Base-by-base conservation (phyloP, 2,888 invertebrate species). In the Cephus sareptanus region DNA sequence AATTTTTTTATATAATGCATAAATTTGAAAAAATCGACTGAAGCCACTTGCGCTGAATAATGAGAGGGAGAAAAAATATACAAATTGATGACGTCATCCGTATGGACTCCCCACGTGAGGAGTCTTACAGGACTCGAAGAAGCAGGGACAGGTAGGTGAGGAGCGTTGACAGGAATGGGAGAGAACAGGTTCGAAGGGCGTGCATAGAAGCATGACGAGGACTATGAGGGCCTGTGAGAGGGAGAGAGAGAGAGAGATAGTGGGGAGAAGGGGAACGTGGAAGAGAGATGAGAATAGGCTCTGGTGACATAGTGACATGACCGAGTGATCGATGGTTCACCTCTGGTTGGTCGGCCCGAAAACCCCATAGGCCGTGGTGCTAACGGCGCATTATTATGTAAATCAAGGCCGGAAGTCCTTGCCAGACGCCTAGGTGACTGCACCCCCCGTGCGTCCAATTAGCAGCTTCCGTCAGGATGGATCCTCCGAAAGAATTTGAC, bases 351-450 rank as follows among this genome's bases (percentile, higher is more conserved):
- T 73, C 71, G 37, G 74, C 30, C 37, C 73, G 33, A 70, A 69
- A 74, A 34, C 76, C 76, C 74, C 74, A 40, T 69, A 70, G 71
- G 56, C 77, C 40, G 37, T 15, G 73, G 68, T 37, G 79, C 83
- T 69, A 79, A 76, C 79, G 75, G 34, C 79, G 75, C 79, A 81
- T 80, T 85, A 85, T 87, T 84, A 86, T 87, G 87, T 81, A 86
- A 87, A 86, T 85, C 80, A 75, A 9, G 80, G 79, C 82, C 84
- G 87, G 84, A 87, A 87, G 87, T 83, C 77, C 83, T 81, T 82
- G 78, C 82, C 81, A 81, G 78, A 81, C 79, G 40, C 76, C 74
- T 78, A 75, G 56, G 37, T 75, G 34, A 11, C 70, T 74, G 73
- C 34, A 23, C 34, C 30, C 79, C 76, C 9, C 56, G 56, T 23